phyloP scores from a whole-genome alignment of 2,888 invertebrate species.

The Erpobdella octoculata region DNA sequence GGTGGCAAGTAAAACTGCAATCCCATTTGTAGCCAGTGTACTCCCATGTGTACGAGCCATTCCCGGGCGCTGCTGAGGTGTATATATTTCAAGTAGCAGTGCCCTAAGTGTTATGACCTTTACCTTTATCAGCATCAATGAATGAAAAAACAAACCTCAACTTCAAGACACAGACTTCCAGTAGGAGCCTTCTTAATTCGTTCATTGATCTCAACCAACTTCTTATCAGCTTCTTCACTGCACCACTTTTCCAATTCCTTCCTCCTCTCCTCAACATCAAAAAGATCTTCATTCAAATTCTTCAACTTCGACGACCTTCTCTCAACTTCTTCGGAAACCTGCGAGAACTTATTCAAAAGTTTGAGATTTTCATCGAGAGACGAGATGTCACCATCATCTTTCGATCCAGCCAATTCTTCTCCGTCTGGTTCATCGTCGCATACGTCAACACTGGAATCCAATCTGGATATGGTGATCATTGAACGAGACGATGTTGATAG shows the following conservation, averaged over 20 bases:
- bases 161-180: background rate
- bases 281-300: background rate
- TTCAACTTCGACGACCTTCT: background rate
- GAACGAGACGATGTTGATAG: background rate
- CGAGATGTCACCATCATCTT: no score
- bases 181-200: background rate
- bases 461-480: background rate
- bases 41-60: no score
- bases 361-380: background rate
- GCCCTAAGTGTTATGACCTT: no score
- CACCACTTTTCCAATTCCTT: background rate
- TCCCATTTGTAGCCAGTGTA: no score
- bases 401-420: no score
- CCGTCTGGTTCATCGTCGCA: background rate
- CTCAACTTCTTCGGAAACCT: background rate
- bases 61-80: no score
- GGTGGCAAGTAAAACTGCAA: no score
- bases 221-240: background rate
- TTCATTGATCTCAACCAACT: background rate
- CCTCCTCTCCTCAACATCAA: background rate
- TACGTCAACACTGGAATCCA: background rate
- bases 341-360: background rate
- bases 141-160: background rate
- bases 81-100: no score
- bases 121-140: no score